phyloP scores from a whole-genome alignment of 2,888 invertebrate species.

The Arge pagana region DNA sequence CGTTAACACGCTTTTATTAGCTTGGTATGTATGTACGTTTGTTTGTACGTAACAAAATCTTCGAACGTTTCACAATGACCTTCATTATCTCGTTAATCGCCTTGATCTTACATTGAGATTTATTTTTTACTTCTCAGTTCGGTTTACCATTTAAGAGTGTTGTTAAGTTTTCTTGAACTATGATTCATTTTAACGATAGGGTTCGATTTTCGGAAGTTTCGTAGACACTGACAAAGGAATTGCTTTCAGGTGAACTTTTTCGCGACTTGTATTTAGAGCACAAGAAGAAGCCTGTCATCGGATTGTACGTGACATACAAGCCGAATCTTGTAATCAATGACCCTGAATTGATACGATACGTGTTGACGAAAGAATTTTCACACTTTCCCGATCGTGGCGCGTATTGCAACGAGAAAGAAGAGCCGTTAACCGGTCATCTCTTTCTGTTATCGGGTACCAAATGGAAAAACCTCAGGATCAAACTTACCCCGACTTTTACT shows the following conservation, averaged over 20 bases:
- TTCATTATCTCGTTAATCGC: too few relatives aligned
- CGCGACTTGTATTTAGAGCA: constrained; percentile 34
- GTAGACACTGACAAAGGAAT: too few relatives aligned
- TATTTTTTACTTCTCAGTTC: neutral
- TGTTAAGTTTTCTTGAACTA: neutral
- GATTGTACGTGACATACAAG: constrained; percentile 5
- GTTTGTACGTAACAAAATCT: too few relatives aligned
- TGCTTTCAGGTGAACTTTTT: constrained; percentile 39
- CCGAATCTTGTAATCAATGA: constrained; percentile 9
- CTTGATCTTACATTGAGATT: too few relatives aligned
- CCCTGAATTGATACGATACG: constrained; percentile 5
- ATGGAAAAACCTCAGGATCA: constrained; percentile 69
- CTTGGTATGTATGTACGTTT: too few relatives aligned
- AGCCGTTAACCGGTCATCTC: constrained; percentile 66
- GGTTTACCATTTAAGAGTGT: neutral
- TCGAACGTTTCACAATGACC: too few relatives aligned
- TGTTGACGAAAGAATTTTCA: constrained; percentile 67
- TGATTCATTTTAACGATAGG: neutral
- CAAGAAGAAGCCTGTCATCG: constrained; percentile 35
- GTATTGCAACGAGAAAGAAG: constrained; percentile 65
- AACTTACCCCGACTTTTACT: constrained; percentile 70
- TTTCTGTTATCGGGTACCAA: constrained; percentile 64
- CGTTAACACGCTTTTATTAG: neutral
- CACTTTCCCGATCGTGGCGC: constrained; percentile 71
- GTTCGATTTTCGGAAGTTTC: neutral